These are phyloP conservation scores for Megalurothrips usitatus DNA, from an alignment of 2,888 invertebrate species.

Conservation along the genomic window DNA sequence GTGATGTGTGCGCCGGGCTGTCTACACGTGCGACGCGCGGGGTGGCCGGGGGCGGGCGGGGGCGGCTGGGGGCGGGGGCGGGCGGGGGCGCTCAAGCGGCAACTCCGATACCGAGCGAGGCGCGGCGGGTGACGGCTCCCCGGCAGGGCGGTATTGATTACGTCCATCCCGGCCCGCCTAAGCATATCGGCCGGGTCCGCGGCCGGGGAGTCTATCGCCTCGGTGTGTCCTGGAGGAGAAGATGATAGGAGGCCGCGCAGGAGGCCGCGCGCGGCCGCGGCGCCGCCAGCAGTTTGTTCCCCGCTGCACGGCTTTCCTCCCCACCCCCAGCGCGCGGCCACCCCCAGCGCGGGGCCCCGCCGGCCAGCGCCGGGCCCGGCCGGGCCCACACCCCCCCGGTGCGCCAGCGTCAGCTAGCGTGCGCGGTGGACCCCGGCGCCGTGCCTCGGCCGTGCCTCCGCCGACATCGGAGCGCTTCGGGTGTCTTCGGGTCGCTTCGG, in stretches of 20 bases:
- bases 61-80: background rate
- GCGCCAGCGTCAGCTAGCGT: constrained; percentile 42
- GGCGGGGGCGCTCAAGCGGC: constrained; percentile 30
- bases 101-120: constrained; percentile 42
- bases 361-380: constrained; percentile 40
- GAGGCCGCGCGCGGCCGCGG: constrained; percentile 27
- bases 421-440: constrained; percentile 50
- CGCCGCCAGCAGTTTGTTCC: constrained; percentile 10
- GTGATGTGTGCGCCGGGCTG: constrained; percentile 15
- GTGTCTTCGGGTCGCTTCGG: constrained; percentile 25
- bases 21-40: constrained; percentile 33
- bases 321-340: constrained; percentile 41
- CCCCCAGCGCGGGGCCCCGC: constrained; percentile 45
- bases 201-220: background rate
- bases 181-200: constrained; percentile 27
- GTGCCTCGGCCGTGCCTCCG: constrained; percentile 44
- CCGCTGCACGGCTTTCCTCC: constrained; percentile 29
- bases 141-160: constrained; percentile 41
- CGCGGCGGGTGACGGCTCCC: constrained; percentile 42
- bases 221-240: constrained; percentile 29
- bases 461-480: constrained; percentile 43
- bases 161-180: constrained; percentile 5
- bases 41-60: background rate
- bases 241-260: constrained; percentile 32
- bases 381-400: constrained; percentile 34